Base-by-base conservation (phyloP, 1,140 invertebrate species). In the Zaprionus kolodkinae region DNA sequence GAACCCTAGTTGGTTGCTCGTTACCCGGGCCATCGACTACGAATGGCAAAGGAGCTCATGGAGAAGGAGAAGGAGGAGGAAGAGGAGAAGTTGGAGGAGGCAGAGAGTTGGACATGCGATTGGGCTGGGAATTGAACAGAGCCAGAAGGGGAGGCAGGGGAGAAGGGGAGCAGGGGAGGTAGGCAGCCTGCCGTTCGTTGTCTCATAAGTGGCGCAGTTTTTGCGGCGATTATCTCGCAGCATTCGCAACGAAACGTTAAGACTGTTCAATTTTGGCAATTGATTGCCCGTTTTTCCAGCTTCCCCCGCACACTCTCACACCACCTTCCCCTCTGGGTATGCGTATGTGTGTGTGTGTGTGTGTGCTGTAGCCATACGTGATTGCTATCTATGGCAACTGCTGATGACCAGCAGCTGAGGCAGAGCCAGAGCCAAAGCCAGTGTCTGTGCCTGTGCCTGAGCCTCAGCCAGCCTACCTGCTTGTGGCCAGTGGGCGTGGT, bases 261-360 rank as follows among this genome's bases (percentile, higher is more conserved):
- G 84, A 79, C 80, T 72, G 64, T 86, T 87, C 80, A 84, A 87
- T 88, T 87, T 88, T 72, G 83, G 76, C 83, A 86, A 83, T 88
- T 87, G 79, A 88, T 87, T 88, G 84, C 80, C 77, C 77, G 83
- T 83, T 88, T 80, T 87, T 88, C 84, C 83, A 13, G 66, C 38
- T 54, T 30, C 0, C 40, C 40, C 40, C 40, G 6, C 0, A 6
- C 7, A 6, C 40, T 40, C 12, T 6, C 2, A n/a, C n/a, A n/a
- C n/a, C 38, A 40, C n/a, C 13, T 40, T 0, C 10, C 33, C 50
- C 17, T 25, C 36, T 62, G 10, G 43, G 63, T 64, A 61, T 35
- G 59, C 62, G 67, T 66, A 50, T 67, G 30, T 64, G 35, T 72
- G 52, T 65, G 55, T 56, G 62, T 57, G 27, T 62, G 56, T 55